phyloP scores from a whole-genome alignment of 2,888 invertebrate species.

The Cataglyphis cursor region DNA sequence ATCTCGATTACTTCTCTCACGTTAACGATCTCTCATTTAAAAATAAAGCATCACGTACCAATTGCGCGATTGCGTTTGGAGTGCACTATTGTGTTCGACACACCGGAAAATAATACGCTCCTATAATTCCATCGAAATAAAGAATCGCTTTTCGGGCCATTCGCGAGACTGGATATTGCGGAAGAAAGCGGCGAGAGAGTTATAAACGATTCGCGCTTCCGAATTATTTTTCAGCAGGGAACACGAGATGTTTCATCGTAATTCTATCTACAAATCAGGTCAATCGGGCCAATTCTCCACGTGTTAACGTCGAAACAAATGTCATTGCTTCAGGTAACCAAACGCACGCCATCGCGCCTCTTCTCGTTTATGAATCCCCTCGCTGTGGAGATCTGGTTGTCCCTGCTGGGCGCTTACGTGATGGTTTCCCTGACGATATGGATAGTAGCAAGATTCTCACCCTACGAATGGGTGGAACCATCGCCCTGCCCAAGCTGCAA shows the following conservation, averaged over 20 bases:
- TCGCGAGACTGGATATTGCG: conserved; percentile 41
- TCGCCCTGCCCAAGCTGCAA: conserved; percentile 89
- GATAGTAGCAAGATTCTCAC: conserved; percentile 94
- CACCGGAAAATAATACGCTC: conserved; percentile 67
- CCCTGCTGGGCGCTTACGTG: conserved; percentile 92
- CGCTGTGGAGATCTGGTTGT: conserved; percentile 94
- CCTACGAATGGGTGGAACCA: conserved; percentile 92
- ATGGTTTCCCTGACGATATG: conserved; percentile 94
- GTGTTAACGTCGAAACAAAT: conserved; percentile 29
- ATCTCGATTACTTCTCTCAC: conserved; percentile 29
- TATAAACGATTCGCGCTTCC: conserved; percentile 29
- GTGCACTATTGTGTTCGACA: conserved; percentile 68
- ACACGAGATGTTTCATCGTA: background rate
- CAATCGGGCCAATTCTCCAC: background rate
- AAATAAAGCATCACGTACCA: conserved; percentile 66
- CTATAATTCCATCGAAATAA: conserved; percentile 68
- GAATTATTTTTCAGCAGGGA: conserved; percentile 55
- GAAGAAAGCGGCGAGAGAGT: background rate
- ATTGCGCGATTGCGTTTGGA: conserved; percentile 59
- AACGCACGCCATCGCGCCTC: conserved; percentile 90
- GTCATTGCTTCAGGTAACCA: conserved; percentile 87
- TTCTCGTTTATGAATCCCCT: conserved; percentile 96
- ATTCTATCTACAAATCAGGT: conserved; percentile 4
- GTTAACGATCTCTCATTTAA: conserved; percentile 31
- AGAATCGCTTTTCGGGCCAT: conserved; percentile 64